Percentiles rank a stretch among this genome's conserved stretches.
Conservation (phyloP, 2,888 invertebrate genomes). For the Eupithecia dodoneata region DNA sequence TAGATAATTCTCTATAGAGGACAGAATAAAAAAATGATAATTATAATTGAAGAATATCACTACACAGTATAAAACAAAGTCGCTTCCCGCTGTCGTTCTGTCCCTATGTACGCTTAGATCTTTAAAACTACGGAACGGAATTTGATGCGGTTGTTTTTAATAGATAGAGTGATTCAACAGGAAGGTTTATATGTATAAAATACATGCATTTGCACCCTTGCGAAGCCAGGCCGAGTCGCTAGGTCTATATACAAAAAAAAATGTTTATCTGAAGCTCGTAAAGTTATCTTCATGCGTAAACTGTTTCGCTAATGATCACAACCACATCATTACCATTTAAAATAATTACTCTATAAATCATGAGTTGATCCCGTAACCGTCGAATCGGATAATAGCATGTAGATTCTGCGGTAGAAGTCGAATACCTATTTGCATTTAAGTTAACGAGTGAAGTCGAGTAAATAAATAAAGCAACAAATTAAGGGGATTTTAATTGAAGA, state of each 20-base stretch:
- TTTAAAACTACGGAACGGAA: too few relatives aligned
- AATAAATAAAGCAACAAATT: slow-evolving; percentile 77
- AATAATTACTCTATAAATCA: slow-evolving; percentile 58
- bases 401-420: slow-evolving; percentile 54
- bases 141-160: too few relatives aligned
- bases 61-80: not conserved
- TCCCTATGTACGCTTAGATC: too few relatives aligned
- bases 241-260: not conserved
- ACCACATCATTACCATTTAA: slow-evolving; percentile 48
- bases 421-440: slow-evolving; percentile 55
- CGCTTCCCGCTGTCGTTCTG: too few relatives aligned
- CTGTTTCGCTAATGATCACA: slow-evolving; percentile 32
- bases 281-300: not conserved
- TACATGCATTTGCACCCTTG: too few relatives aligned
- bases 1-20: not conserved
- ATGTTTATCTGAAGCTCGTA: not conserved
- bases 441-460: slow-evolving; percentile 57
- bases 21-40: not conserved
- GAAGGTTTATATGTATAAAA: too few relatives aligned
- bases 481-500: slow-evolving; percentile 76
- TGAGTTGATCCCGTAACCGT: slow-evolving; percentile 50
- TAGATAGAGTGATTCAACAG: too few relatives aligned
- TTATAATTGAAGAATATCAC: not conserved
- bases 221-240: too few relatives aligned
- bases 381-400: slow-evolving; percentile 49